Evolutionary conservation across 2,888 invertebrate genomes (phyloP), one percentile per base, ranked within the genome.

Genomic region (Dasysyrphus albostriatus): DNA sequence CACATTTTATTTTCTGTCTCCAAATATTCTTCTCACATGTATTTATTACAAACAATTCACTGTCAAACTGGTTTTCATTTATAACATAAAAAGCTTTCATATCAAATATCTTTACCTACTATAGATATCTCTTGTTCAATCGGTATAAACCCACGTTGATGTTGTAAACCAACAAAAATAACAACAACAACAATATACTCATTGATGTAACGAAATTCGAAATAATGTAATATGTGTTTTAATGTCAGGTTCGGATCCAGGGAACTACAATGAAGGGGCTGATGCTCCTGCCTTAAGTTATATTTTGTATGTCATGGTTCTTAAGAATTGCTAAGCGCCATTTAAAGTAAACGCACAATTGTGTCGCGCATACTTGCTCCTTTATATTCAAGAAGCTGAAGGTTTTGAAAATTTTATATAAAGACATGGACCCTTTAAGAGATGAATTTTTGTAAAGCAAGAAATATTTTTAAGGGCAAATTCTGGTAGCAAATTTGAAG

Each of bases 131-230:
- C 37, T 24, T 3, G 24, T 59, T 37, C 5, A 59, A 37, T 39
- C 9, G 5, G 6, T 19, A 19, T 1, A n/a, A 14, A 39, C 6
- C 19, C 3, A 39, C 39, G 14, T 61, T 44, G 39, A 70, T 79
- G 69, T 79, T 79, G 65, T 65, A 63, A 59, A 12, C 58, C 29
- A 54, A 14, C 16, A 51, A 12, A 6, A 24, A 51, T 0, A 74
- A 69, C 42, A 61, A 39, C 39, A 61, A 42, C 8, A 61, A 14
- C 24, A 61, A 47, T 32, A 54, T 72, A 39, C n/a, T n/a, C 49
- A 77, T 77, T 51, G 77, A 77, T 77, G 72, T 67, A 47, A 77
- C 42, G 42, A 58, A 75, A 65, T 65, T 65, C 34, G 42, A 63
- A 65, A 70, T 75, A 75, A 79, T 39, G 69, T 70, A 79, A 74